phyloP scores from a whole-genome alignment of 2,113 vertebrate species.

The Cebidichthys violaceus region DNA sequence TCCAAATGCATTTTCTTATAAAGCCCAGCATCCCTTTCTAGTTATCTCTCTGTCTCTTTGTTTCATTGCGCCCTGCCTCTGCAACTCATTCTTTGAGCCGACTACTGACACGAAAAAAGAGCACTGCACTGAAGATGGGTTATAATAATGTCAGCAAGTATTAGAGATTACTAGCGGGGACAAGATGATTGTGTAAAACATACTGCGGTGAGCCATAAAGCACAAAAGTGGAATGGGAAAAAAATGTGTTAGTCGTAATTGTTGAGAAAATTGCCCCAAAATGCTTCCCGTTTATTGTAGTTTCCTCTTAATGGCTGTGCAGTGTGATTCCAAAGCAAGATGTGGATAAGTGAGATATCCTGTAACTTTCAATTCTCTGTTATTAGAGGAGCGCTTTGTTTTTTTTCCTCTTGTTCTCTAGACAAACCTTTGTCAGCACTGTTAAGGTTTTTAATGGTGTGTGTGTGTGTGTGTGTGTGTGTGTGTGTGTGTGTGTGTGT shows the following conservation, averaged over 20 bases:
- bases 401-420: neutral
- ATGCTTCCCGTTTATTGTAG: conserved; percentile 44
- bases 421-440: conserved; percentile 22
- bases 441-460: neutral
- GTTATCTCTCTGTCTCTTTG: conserved; percentile 8
- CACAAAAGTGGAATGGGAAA: conserved; percentile 32
- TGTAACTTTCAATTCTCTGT: conserved; percentile 33
- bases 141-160: conserved; percentile 49
- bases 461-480: neutral
- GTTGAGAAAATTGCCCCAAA: conserved; percentile 61
- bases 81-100: conserved; percentile 5
- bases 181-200: conserved; percentile 57
- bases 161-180: conserved; percentile 55
- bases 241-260: conserved; percentile 48
- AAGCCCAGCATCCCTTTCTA: neutral
- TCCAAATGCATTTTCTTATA: neutral
- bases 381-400: conserved; percentile 24
- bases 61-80: conserved; percentile 8
- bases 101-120: conserved; percentile 7
- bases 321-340: conserved; percentile 26
- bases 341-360: conserved; percentile 44
- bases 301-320: conserved; percentile 42
- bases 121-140: conserved; percentile 15
- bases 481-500: neutral
- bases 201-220: conserved; percentile 44